Percentiles rank a stretch among this genome's conserved stretches.
Conservation (phyloP, 2,113 vertebrate species). For the Sebastes fasciatus region DNA sequence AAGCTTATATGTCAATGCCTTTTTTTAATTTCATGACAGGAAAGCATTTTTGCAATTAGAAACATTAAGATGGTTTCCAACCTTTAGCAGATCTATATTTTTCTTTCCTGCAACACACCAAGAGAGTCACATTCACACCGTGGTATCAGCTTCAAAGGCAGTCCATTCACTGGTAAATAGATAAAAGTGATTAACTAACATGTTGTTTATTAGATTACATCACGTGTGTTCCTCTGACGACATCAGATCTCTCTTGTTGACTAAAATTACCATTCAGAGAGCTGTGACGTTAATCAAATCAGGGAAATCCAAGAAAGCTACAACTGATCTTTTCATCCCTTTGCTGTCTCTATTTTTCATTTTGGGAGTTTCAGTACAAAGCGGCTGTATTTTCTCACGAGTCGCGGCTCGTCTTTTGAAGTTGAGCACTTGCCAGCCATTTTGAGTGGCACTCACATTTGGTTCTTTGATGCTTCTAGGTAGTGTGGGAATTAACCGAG, state of each 20-base stretch:
- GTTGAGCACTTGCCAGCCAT: constrained; percentile 30
- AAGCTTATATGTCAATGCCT: neutral
- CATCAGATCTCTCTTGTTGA: constrained; percentile 15
- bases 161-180: constrained; percentile 4
- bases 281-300: constrained; percentile 39
- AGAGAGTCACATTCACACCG: neutral
- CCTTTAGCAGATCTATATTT: neutral
- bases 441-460: constrained; percentile 46
- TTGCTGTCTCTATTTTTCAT: constrained; percentile 27
- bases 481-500: constrained; percentile 49
- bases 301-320: constrained; percentile 27
- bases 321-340: constrained; percentile 5
- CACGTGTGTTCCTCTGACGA: constrained; percentile 16
- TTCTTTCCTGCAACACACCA: neutral
- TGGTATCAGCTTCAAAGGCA: neutral
- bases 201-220: constrained; percentile 30
- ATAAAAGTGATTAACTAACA: constrained; percentile 25
- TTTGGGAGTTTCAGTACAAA: constrained; percentile 19
- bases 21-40: neutral
- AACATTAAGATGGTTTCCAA: neutral
- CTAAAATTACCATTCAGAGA: constrained; percentile 46
- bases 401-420: constrained; percentile 47
- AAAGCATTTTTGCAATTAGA: neutral
- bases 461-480: constrained; percentile 59
- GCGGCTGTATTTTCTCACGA: constrained; percentile 21